A percentile compares a stretch with the other conserved stretches of the same genome.
phyloP scores from a whole-genome alignment of 1,140 invertebrate genomes.

The Pollicipes pollicipes region DNA sequence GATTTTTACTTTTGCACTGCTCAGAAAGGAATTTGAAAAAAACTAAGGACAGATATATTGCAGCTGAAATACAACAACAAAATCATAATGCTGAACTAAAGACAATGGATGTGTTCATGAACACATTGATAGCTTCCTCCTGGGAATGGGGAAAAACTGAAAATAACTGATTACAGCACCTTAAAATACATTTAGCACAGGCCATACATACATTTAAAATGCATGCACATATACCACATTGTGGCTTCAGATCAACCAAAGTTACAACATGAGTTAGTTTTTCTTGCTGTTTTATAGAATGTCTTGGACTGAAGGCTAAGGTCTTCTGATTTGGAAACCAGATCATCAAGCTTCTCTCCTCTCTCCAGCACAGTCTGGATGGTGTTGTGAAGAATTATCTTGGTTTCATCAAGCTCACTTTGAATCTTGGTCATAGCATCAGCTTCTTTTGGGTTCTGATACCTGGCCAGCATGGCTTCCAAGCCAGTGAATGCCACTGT shows the following conservation, averaged over 20 bases:
- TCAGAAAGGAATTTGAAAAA: neutral
- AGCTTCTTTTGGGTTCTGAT: slow-evolving; percentile 91
- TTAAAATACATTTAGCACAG: neutral
- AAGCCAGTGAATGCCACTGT: slow-evolving; percentile 40
- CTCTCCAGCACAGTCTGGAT: slow-evolving; percentile 87
- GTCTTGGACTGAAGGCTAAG: slow-evolving; percentile 91
- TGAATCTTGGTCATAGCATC: slow-evolving; percentile 95
- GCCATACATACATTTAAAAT: neutral
- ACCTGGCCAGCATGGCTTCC: slow-evolving; percentile 64
- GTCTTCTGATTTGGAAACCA: slow-evolving; percentile 89
- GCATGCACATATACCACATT: neutral
- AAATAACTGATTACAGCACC: neutral
- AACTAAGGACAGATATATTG: neutral
- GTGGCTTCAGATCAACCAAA: slow-evolving; percentile 28
- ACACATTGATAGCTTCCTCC: neutral
- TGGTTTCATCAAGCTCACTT: slow-evolving; percentile 94
- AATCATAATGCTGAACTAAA: neutral
- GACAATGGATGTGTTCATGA: neutral
- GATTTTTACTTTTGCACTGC: neutral
- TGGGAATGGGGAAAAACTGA: neutral
- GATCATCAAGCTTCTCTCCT: slow-evolving; percentile 94
- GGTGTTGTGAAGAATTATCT: slow-evolving; percentile 95
- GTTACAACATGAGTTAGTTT: slow-evolving; percentile 83
- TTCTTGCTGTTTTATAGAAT: slow-evolving; percentile 94
- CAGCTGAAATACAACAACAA: neutral